A percentile compares a stretch with the other conserved stretches of the same genome.
These are phyloP conservation scores for Dasysyrphus tricinctus DNA, from an alignment of 2,888 invertebrate species.

Conservation along the genomic window DNA sequence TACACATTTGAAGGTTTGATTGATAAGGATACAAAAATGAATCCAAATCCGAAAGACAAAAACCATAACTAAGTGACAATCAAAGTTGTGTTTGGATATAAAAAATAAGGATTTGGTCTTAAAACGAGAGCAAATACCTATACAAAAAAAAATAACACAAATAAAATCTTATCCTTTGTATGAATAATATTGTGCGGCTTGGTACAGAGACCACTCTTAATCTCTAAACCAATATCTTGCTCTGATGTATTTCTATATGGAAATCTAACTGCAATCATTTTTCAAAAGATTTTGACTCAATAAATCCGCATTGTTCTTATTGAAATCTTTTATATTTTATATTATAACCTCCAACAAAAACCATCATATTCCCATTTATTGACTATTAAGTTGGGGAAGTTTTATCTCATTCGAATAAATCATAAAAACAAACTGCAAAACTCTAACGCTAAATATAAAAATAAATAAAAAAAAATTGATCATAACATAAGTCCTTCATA, in stretches of 20 bases:
- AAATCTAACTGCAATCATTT: conserved; percentile 33
- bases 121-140: neutral
- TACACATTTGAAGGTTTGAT: conserved; percentile 39
- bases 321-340: conserved; percentile 18
- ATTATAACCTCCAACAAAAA: neutral
- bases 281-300: conserved; percentile 26
- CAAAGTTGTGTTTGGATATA: conserved; percentile 5
- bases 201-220: conserved; percentile 19
- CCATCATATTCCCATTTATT: conserved; percentile 20
- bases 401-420: conserved; percentile 27
- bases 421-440: conserved; percentile 39
- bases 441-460: neutral
- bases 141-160: neutral
- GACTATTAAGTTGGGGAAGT: conserved; percentile 8
- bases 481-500: conserved; percentile 32
- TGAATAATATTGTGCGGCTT: conserved; percentile 10
- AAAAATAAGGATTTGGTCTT: neutral
- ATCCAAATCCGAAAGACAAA: conserved; percentile 26
- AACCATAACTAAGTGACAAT: conserved; percentile 34
- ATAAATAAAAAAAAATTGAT: neutral
- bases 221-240: neutral
- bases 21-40: conserved; percentile 38
- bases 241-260: neutral
- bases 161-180: neutral
- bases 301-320: conserved; percentile 18